Evolutionary conservation across 1,140 invertebrate species (phyloP).

Genomic region (Probaryconus sp.): DNA sequence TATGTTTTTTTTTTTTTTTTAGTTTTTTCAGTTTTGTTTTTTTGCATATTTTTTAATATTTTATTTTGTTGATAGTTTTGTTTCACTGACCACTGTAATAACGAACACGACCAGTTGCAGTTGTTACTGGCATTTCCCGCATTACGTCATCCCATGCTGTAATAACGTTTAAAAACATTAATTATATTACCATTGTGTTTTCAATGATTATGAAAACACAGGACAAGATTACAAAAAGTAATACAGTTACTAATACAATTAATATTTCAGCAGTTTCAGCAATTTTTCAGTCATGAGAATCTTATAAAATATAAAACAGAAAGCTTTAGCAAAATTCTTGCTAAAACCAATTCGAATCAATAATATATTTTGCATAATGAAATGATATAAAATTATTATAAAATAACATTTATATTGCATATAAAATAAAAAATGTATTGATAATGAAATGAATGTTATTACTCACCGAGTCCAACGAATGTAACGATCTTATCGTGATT

Average conservation of each 20-base stretch:
- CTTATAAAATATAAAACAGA: too few species aligned
- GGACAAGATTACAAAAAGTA: too few species aligned
- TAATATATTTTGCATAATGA: too few species aligned
- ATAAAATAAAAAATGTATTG: background rate
- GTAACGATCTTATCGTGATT: slow-evolving; percentile 82
- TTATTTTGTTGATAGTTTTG: slow-evolving; percentile 40
- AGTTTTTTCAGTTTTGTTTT: background rate
- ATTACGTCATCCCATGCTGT: slow-evolving; percentile 75
- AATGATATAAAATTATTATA: slow-evolving; percentile 4
- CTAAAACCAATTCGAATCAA: too few species aligned
- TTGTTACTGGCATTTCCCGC: slow-evolving; percentile 69
- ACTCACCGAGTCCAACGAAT: slow-evolving; percentile 82
- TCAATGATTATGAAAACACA: too few species aligned
- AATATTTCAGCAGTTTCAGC: too few species aligned
- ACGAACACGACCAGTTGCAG: slow-evolving; percentile 68
- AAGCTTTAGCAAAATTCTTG: too few species aligned
- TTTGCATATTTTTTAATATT: slow-evolving; percentile 12
- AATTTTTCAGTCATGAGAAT: too few species aligned
- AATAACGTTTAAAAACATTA: slow-evolving; percentile 45
- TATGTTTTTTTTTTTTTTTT: slow-evolving; percentile 51
- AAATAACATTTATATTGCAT: too few species aligned
- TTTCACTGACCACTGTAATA: slow-evolving; percentile 77
- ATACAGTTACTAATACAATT: too few species aligned
- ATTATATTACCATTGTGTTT: too few species aligned
- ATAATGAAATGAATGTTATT: slow-evolving; percentile 1